phyloP scores from a whole-genome alignment of 2,113 vertebrate species.

The Calyptommatus sinebrachiatus region DNA sequence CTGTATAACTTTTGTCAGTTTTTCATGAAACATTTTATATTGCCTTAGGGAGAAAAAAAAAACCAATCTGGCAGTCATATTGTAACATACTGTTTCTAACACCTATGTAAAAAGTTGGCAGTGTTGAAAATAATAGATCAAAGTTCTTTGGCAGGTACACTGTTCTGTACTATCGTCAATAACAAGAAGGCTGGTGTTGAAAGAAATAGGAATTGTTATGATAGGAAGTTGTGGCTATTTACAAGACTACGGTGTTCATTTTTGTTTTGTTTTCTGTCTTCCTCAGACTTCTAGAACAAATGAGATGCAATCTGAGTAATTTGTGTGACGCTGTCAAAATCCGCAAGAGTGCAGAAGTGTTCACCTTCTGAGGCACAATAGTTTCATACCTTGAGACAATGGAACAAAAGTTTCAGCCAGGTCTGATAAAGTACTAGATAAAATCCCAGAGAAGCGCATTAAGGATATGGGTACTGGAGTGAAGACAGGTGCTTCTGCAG shows the following conservation, averaged over 20 bases:
- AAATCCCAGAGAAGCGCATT: no score
- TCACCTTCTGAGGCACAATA: no score
- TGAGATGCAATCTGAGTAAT: background rate
- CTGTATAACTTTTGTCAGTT: background rate
- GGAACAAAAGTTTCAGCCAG: no score
- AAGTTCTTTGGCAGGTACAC: no score
- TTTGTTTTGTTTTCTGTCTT: background rate
- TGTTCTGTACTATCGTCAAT: background rate
- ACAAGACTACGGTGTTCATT: background rate
- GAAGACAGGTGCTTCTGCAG: no score
- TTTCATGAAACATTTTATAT: background rate
- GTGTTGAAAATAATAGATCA: background rate
- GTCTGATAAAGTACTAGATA: no score
- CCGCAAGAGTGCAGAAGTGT: no score
- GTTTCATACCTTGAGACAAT: no score
- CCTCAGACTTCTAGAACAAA: background rate
- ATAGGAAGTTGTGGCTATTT: background rate
- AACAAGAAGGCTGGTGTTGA: background rate
- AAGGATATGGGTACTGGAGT: no score
- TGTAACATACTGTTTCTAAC: background rate
- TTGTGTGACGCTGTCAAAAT: no score
- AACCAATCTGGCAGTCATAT: background rate
- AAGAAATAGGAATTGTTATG: background rate
- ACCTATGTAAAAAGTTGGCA: background rate
- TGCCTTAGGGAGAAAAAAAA: no score